phyloP scores from a whole-genome alignment of 2,888 invertebrate genomes.

The Incurvaria masculella region DNA sequence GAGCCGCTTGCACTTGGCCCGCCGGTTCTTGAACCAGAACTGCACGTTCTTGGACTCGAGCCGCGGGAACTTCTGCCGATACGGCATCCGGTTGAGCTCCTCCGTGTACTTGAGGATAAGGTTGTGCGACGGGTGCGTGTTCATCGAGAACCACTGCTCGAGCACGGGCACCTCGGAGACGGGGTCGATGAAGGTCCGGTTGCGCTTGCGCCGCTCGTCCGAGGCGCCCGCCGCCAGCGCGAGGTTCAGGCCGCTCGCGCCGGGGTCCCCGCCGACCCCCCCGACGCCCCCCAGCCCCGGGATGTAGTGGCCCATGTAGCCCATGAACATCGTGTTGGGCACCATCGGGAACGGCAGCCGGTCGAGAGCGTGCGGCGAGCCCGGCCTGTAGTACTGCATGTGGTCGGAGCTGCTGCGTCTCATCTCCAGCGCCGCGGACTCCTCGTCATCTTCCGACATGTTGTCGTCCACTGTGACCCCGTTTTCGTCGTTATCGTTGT shows the following conservation, averaged over 20 bases:
- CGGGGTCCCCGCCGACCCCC: slow-evolving; percentile 51
- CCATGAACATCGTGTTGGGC: slow-evolving; percentile 86
- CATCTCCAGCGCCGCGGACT: slow-evolving; percentile 18
- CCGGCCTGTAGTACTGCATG: slow-evolving; percentile 29
- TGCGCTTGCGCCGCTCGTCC: slow-evolving; percentile 91
- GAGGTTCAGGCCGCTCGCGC: slow-evolving; percentile 60
- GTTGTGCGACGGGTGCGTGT: slow-evolving; percentile 98
- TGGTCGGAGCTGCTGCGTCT: slow-evolving; percentile 32
- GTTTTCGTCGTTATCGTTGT: slow-evolving; percentile 47
- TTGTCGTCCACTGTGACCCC: slow-evolving; percentile 51
- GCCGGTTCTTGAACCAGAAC: slow-evolving; percentile 99
- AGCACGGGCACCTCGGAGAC: slow-evolving; percentile 94
- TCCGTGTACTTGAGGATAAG: slow-evolving; percentile 97
- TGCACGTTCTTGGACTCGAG: slow-evolving; percentile 99
- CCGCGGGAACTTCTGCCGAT: slow-evolving; percentile 97
- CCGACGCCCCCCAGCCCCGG: slow-evolving; percentile 55
- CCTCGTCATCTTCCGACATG: slow-evolving; percentile 42
- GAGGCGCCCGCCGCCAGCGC: slow-evolving; percentile 58
- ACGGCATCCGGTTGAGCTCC: slow-evolving; percentile 94
- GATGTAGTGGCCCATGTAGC: slow-evolving; percentile 91
- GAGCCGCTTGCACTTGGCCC: slow-evolving; percentile 96
- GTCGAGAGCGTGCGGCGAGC: slow-evolving; percentile 36
- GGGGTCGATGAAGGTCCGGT: slow-evolving; percentile 98
- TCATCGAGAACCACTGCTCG: slow-evolving; percentile 95
- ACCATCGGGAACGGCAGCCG: slow-evolving; percentile 73